phyloP scores from a whole-genome alignment of 2,797 vertebrate species.

The Glossophaga mutica region DNA sequence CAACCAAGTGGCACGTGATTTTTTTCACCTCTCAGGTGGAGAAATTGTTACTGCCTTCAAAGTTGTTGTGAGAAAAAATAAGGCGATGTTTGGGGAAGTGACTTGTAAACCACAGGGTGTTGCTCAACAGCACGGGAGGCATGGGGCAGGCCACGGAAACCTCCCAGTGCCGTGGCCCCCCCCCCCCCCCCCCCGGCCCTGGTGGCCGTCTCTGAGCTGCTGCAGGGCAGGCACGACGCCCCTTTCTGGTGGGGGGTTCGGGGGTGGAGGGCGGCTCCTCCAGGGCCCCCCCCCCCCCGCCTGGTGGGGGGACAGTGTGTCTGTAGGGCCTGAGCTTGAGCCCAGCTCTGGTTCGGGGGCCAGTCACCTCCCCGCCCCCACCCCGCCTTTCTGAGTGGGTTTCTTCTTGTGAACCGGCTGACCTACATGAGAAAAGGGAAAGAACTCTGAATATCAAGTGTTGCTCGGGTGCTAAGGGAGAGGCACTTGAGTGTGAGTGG shows the following conservation, averaged over 20 bases:
- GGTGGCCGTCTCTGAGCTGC: background rate
- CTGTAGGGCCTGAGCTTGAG: background rate
- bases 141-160: fast-evolving
- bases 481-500: background rate
- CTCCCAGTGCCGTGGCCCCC: no score
- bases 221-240: fast-evolving
- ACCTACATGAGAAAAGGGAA: background rate
- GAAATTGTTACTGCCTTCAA: background rate
- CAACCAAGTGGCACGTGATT: background rate
- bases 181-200: background rate
- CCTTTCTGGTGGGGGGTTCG: background rate
- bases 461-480: background rate
- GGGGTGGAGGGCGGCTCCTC: background rate
- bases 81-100: background rate
- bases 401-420: background rate
- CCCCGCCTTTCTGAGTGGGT: background rate
- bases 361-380: background rate
- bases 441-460: background rate
- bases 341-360: background rate
- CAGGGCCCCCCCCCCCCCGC: fast-evolving
- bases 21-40: background rate
- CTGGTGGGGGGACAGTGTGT: background rate
- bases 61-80: background rate
- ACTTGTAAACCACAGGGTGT: background rate
- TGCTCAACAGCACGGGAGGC: fast-evolving